These are phyloP conservation scores for Arctocebus calabarensis DNA, from an alignment of 2,797 vertebrate genomes.

Conservation along the genomic window DNA sequence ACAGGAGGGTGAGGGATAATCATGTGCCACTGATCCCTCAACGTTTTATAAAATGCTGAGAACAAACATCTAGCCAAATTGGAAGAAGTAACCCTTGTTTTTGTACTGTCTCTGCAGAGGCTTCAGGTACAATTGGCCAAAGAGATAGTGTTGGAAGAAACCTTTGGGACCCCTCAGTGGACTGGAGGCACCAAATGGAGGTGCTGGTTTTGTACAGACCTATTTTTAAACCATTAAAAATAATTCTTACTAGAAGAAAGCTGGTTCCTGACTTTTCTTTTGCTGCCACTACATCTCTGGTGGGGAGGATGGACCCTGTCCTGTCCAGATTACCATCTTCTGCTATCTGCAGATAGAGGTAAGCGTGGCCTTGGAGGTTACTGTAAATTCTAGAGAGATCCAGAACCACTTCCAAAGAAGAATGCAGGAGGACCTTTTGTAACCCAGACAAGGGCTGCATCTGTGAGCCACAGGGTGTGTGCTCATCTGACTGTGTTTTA, in stretches of 20 bases:
- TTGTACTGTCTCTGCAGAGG: conserved; percentile 88
- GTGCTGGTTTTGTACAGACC: conserved; percentile 83
- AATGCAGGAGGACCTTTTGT: neutral
- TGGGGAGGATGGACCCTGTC: neutral
- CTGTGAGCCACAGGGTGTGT: accelerated
- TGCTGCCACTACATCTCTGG: neutral
- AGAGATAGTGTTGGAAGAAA: conserved; percentile 90
- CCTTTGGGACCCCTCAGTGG: neutral
- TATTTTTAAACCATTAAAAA: conserved; percentile 86
- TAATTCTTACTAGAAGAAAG: conserved; percentile 57
- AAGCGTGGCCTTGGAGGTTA: neutral
- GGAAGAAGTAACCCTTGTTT: neutral
- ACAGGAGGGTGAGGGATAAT: too few species aligned
- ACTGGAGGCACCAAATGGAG: neutral
- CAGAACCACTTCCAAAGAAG: accelerated
- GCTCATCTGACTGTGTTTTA: accelerated
- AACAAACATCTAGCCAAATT: neutral
- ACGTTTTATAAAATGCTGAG: neutral
- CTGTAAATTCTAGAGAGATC: neutral
- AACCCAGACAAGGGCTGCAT: neutral
- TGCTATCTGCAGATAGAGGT: neutral
- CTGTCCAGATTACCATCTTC: too few species aligned
- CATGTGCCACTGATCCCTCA: neutral
- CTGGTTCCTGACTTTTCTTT: conserved; percentile 2
- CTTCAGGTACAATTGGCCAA: conserved; percentile 95